Evolutionary conservation across 1,140 invertebrate genomes (phyloP).

Genomic region (Brachionus sp.): DNA sequence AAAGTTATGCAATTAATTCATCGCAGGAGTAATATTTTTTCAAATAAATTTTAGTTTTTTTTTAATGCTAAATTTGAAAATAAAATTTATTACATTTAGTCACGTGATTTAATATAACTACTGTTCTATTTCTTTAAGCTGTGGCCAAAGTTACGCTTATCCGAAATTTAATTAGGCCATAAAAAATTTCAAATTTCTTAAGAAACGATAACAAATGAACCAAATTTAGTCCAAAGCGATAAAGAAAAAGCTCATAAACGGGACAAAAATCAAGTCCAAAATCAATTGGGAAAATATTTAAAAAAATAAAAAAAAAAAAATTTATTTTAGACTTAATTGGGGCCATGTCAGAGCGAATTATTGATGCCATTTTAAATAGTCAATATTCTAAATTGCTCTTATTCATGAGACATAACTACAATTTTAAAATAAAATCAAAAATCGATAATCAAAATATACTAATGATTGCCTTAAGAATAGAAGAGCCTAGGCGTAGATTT

Average conservation of each 20-base stretch:
- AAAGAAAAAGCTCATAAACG: background rate
- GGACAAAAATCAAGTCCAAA: background rate
- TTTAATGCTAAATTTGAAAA: too few species aligned
- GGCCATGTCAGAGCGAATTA: constrained; percentile 21
- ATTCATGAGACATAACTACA: constrained; percentile 44
- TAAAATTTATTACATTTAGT: too few species aligned
- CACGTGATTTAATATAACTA: background rate
- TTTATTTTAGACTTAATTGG: background rate
- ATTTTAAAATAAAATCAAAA: constrained; percentile 43
- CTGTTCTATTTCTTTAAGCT: background rate
- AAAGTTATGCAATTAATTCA: constrained; percentile 10
- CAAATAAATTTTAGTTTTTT: background rate
- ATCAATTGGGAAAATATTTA: background rate
- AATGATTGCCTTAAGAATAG: constrained; percentile 12
- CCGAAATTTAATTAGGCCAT: background rate
- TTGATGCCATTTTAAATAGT: constrained; percentile 33
- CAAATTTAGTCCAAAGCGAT: background rate
- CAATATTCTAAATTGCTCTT: constrained; percentile 36
- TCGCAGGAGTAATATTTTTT: background rate
- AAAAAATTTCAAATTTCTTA: background rate
- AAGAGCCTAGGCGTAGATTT: constrained; percentile 13
- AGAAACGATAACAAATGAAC: background rate
- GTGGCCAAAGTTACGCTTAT: background rate
- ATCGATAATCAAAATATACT: constrained; percentile 4
- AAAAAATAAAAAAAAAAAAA: background rate